Percentiles rank a stretch among this genome's conserved stretches.
Conservation (phyloP, 2,888 invertebrate species). For the Drosophila paramelanica region DNA sequence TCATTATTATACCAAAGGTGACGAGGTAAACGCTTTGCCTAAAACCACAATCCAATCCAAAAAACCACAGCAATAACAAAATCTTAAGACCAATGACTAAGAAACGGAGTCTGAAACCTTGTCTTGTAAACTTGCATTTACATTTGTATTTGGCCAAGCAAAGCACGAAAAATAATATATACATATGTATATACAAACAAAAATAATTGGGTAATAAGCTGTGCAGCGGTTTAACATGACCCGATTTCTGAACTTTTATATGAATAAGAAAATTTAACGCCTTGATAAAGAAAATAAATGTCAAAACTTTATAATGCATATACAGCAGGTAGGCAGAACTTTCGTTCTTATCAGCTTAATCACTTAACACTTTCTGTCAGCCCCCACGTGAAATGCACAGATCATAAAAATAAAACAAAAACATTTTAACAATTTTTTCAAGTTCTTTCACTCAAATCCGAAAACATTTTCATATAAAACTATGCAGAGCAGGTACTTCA, state of each 20-base stretch:
- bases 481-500: slow-evolving; percentile 45
- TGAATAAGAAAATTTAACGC: slow-evolving; percentile 13
- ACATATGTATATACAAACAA: neutral
- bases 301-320: slow-evolving; percentile 32
- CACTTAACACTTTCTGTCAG: slow-evolving; percentile 49
- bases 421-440: slow-evolving; percentile 16
- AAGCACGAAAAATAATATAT: slow-evolving; percentile 15
- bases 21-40: slow-evolving; percentile 59
- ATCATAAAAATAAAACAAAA: slow-evolving; percentile 33
- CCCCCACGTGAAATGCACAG: slow-evolving; percentile 38
- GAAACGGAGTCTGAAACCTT: slow-evolving; percentile 43
- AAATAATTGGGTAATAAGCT: slow-evolving; percentile 32
- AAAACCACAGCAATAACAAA: slow-evolving; percentile 17
- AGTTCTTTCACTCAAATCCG: slow-evolving; percentile 1
- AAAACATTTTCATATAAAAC: slow-evolving; percentile 34
- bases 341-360: slow-evolving; percentile 54
- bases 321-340: slow-evolving; percentile 36
- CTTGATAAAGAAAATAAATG: slow-evolving; percentile 26
- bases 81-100: slow-evolving; percentile 37
- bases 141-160: slow-evolving; percentile 49
- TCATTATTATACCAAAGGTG: slow-evolving; percentile 48
- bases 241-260: slow-evolving; percentile 47
- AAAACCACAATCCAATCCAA: slow-evolving; percentile 53
- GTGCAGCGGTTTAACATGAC: slow-evolving; percentile 54
- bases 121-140: slow-evolving; percentile 59